Evolutionary conservation across 1,140 invertebrate genomes (phyloP).

Genomic region (Subanguina moxae): DNA sequence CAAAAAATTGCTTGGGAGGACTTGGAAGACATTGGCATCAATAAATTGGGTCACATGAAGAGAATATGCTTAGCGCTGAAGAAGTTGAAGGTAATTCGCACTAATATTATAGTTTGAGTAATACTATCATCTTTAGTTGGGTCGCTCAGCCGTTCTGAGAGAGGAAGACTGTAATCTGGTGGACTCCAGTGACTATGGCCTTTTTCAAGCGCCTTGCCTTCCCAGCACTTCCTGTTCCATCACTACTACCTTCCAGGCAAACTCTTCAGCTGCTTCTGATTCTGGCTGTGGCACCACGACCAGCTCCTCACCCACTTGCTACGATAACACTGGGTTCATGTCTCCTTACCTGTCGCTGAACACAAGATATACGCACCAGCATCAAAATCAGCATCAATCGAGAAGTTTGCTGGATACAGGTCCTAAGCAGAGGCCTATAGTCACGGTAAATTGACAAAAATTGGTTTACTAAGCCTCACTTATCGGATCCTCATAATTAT

Average conservation of each 20-base stretch:
- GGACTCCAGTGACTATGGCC: neutral
- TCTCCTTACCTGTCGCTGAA: neutral
- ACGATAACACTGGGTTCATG: neutral
- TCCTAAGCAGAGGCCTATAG: neutral
- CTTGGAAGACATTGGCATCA: constrained; percentile 93
- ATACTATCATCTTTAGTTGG: constrained; percentile 3
- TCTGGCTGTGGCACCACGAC: neutral
- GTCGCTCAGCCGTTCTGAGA: neutral
- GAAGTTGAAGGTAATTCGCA: constrained; percentile 77
- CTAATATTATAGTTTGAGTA: neutral
- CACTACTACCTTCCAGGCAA: neutral
- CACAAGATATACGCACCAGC: neutral
- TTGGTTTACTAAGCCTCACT: neutral
- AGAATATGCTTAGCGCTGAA: constrained; percentile 94
- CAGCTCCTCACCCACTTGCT: neutral
- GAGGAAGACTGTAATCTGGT: neutral
- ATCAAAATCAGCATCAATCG: neutral
- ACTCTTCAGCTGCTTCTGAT: neutral
- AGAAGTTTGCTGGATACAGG: neutral
- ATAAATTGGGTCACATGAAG: constrained; percentile 85
- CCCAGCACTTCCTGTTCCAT: neutral
- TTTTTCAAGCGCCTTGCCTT: neutral
- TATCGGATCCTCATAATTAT: too few relatives aligned
- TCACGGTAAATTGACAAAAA: constrained; percentile 10
- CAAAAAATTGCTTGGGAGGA: constrained; percentile 88